These are phyloP conservation scores for Portevinia maculata DNA, from an alignment of 2,888 invertebrate species.

Conservation along the genomic window DNA sequence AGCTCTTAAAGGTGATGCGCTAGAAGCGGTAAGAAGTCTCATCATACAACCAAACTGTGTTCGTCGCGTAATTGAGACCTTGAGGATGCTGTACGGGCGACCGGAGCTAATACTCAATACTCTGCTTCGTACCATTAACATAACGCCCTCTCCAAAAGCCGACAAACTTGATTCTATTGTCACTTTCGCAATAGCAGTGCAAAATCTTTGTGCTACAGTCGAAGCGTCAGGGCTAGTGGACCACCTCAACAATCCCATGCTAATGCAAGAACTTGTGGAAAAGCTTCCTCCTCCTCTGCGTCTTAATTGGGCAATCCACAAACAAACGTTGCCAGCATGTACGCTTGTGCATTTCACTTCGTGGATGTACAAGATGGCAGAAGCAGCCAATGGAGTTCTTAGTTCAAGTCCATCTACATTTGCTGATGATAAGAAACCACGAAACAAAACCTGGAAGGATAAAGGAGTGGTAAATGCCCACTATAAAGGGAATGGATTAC, in stretches of 20 bases:
- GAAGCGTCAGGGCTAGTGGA: not conserved
- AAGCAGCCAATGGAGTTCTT: conserved; percentile 39
- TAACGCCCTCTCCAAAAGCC: conserved; percentile 22
- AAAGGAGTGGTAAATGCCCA: too few species aligned
- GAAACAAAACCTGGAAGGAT: too few species aligned
- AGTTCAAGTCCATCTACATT: not conserved
- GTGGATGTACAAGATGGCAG: conserved; percentile 64
- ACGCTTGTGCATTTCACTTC: conserved; percentile 44
- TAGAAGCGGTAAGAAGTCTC: too few species aligned
- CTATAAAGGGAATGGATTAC: too few species aligned
- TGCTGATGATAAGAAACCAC: too few species aligned
- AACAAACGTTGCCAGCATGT: conserved; percentile 7
- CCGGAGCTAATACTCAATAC: conserved; percentile 51
- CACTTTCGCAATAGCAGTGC: conserved; percentile 22
- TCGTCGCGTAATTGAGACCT: too few species aligned
- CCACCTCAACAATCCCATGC: conserved; percentile 4
- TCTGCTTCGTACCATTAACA: conserved; percentile 24
- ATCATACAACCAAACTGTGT: too few species aligned
- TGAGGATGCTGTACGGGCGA: too few species aligned
- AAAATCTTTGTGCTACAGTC: not conserved
- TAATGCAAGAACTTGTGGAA: conserved; percentile 15
- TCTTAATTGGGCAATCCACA: conserved; percentile 11
- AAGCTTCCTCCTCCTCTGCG: not conserved
- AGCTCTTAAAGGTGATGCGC: too few species aligned
- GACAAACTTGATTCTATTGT: conserved; percentile 29